Conservation (phyloP, 1,140 invertebrate genomes). For the Drosophila auraria region DNA sequence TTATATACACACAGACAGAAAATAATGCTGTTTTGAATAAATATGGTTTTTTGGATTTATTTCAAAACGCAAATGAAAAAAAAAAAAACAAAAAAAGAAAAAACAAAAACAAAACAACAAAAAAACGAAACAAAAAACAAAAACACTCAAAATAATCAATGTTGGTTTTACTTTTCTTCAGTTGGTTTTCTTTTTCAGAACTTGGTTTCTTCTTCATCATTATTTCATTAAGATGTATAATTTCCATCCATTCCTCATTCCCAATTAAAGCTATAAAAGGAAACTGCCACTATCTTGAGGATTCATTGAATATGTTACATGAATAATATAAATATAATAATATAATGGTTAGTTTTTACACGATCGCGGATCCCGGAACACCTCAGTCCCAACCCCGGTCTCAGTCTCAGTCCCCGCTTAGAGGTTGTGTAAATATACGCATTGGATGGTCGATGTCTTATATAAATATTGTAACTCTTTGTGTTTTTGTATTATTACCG, state of each 20-base stretch:
- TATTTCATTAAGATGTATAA: background rate
- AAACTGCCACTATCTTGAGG: conserved; percentile 71
- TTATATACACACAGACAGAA: conserved; percentile 52
- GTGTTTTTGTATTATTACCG: conserved; percentile 53
- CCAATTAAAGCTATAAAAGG: conserved; percentile 28
- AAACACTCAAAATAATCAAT: conserved; percentile 56
- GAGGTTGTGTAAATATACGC: conserved; percentile 47
- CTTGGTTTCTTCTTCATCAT: background rate
- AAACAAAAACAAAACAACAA: conserved; percentile 36
- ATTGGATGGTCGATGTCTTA: conserved; percentile 42
- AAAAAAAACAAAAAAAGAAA: conserved; percentile 50
- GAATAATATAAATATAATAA: conserved; percentile 18
- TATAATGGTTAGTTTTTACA: conserved; percentile 36
- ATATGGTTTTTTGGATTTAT: conserved; percentile 85
- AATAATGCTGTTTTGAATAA: conserved; percentile 83
- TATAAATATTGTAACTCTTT: conserved; percentile 76
- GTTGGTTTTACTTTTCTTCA: conserved; percentile 60
- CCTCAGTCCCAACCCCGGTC: background rate
- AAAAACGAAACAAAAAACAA: conserved; percentile 54
- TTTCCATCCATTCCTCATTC: background rate
- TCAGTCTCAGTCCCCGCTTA: conserved; percentile 26
- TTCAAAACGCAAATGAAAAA: conserved; percentile 72
- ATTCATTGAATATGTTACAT: conserved; percentile 37
- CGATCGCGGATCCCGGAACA: conserved; percentile 18
- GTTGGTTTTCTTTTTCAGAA: conserved; percentile 26